Base-by-base conservation (phyloP, 1,140 invertebrate genomes). In the Matsumurasca onukii region DNA sequence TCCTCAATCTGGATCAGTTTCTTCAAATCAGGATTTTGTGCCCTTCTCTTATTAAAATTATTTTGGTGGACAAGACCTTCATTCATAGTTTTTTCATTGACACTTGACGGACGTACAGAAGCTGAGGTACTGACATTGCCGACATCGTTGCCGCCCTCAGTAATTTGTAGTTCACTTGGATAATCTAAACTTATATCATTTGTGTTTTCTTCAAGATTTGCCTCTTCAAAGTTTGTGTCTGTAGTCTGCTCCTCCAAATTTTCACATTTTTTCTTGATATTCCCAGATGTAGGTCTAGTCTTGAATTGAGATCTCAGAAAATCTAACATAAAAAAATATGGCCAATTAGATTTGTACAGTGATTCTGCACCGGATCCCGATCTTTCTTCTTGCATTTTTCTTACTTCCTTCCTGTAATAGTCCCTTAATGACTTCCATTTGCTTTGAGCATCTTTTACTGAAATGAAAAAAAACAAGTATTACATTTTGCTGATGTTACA, bases 361-460 rank as follows among this genome's bases (percentile, higher is more conserved):
- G 39, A 45, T 45, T 45, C 39, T 45, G 39, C 39, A n/a, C 39
- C 39, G 39, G 39, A 45, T 45, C 39, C 39, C 39, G 39, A 45
- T 45, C 39, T 45, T 45, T 45, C 39, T 45, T 45, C 39, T 45
- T 66, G 30, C 45, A 45, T 27, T 66, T 66, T 57, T 66, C 49
- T 66, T 66, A 49, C 29, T 49, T 66, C 39, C 49, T 45, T 66
- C 3, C 39, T 67, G 30, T 67, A 67, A 49, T 52, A 49, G 22
- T 67, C 49, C 1, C 65, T 2, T 30, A 67, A 48, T 30, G 31
- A 48, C 49, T 45, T 66, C 48, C 45, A 66, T 66, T 66, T 66
- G 45, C 45, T 39, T 64, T 64, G 31, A 45, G 39, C 39, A 45
- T 45, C 39, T 45, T 45, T 45, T 45, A 45, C 39, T 45, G 39